Evolutionary conservation across 2,888 invertebrate species (phyloP), one percentile per base, ranked within the genome.

Genomic region (Amphipoea oculea): DNA sequence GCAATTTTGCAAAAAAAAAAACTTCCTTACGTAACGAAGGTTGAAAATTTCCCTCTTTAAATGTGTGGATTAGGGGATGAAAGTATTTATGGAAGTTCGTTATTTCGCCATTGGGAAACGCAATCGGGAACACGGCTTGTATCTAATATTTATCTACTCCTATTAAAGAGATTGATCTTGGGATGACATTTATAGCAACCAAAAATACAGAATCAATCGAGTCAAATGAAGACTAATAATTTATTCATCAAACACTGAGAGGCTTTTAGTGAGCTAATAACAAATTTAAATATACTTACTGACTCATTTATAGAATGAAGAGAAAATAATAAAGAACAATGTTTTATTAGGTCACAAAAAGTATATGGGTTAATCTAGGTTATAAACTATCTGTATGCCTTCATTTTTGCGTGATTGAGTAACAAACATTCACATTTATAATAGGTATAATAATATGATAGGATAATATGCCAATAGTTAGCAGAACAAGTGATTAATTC

Each of bases 161-260:
- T 63, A 63, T 36, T 11, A 40, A 40, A 40, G n/a, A n/a, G 4
- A 17, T 17, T 40, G 7, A 14, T 74, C 40, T 76, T 40, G 5
- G 4, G 2, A 29, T 11, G 23, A 6, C 40, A 54, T 72, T 66
- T 6, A 48, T 23, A 23, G 14, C 66, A 4, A 4, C 42, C 36
- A 29, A 66, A 68, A 68, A 76, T 70, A 76, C 54, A 12, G 1
- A 48, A 57, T 54, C 69, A 20, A 65, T 79, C 45, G 42, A 5
- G 54, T 67, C 69, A 48, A 62, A 62, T 63, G 9, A 23, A 65
- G 36, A 62, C 42, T 42, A 40, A 83, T 86, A 57, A 80, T 78
- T 83, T 80, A 85, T 85, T 85, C 77, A 85, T 42, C 23, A n/a
- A 63, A 68, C 73, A 62, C 23, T 68, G 65, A 73, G 29, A 80